Evolutionary conservation across 2,113 vertebrate genomes (phyloP), one percentile per base, ranked within the genome.

Genomic region (Electrona antarctica): DNA sequence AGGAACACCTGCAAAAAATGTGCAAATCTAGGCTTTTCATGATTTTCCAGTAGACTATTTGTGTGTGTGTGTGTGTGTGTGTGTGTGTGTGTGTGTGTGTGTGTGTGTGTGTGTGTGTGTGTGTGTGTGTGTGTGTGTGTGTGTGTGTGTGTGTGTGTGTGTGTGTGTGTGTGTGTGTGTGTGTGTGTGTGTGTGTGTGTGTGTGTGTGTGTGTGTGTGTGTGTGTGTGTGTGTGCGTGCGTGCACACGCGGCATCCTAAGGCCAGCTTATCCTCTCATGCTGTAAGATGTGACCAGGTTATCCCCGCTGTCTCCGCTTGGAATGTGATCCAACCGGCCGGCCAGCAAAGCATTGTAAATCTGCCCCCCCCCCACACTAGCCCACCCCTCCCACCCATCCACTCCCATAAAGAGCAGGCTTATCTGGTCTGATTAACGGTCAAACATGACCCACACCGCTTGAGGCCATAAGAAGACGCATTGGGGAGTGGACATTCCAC

Each of bases 1-100:
- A 5, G 62, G 57, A 33, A 33, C 66, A 84, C 73, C 84, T 78
- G 74, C 58, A 4, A 28, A 33, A 1, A 50, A 29, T 46, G 33
- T 46, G 11, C 45, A 33, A 8, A 2, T 13, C 12, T 52, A 28
- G 10, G 41, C 15, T 9, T 62, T 50, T 73, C 62, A 66, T 79
- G 73, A 33, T 33, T 33, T 33, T 33, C 29, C 29, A 33, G 29
- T 33, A 33, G 29, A 33, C 29, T 33, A 33, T 33, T 2, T 33
- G 45, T n/a, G n/a, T 62, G 60, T 50, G 61, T 64, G 47, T 64
- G 47, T 64, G 62, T 64, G 45, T 15, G 46, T 15, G 13, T 68
- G 4, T 54, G 54, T 60, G 47, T 65, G 64, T 67, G 46, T 54
- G 56, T 58, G 13, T 14, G 55, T 14, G 12, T 58, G 8, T 7